Evolutionary conservation across 2,797 vertebrate species (phyloP).

Genomic region (Babyrousa celebensis): DNA sequence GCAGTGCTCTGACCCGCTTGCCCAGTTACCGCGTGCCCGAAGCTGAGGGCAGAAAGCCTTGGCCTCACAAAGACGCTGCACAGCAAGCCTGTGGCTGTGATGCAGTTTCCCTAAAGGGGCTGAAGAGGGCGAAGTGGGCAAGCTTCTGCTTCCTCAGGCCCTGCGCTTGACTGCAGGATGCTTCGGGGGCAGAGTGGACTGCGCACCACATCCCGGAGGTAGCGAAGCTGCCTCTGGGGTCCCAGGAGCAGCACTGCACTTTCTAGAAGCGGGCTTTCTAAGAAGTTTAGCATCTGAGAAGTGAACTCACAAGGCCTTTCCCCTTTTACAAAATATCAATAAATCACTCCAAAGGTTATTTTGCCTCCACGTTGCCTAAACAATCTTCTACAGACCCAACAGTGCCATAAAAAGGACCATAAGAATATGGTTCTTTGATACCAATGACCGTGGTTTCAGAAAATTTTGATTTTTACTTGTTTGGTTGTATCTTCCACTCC

Average conservation of each 20-base stretch:
- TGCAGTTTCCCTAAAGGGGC: neutral
- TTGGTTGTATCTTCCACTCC: neutral
- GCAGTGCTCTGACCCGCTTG: neutral
- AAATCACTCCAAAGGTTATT: neutral
- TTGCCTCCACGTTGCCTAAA: neutral
- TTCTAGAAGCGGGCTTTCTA: neutral
- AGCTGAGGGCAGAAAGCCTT: neutral
- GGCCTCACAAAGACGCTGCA: neutral
- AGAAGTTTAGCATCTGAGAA: neutral
- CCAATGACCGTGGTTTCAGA: neutral
- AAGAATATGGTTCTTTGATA: too few species aligned
- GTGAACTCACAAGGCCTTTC: neutral
- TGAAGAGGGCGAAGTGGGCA: neutral
- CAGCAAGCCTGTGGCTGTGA: neutral
- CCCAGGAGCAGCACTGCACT: neutral
- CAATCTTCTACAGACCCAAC: neutral
- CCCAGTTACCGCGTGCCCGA: neutral
- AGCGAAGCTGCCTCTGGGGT: neutral
- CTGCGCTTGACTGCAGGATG: rapidly evolving
- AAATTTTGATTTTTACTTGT: neutral
- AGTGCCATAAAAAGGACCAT: neutral
- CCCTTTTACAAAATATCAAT: neutral
- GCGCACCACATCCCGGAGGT: neutral
- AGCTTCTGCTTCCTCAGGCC: rapidly evolving
- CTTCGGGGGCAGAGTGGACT: neutral